Conservation (phyloP, 2,797 vertebrate species). For the Tangara arthus region DNA sequence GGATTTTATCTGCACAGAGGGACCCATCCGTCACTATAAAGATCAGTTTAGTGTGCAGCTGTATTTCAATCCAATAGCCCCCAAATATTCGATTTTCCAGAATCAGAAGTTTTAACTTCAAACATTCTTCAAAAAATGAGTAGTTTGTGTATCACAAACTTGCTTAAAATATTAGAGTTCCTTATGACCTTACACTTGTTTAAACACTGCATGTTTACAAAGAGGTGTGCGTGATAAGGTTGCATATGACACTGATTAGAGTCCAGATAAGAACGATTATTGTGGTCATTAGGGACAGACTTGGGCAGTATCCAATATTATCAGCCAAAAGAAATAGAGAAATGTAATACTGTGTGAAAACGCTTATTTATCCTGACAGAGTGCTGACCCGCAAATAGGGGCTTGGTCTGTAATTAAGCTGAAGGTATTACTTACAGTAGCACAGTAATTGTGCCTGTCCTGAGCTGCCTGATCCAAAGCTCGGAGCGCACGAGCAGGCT, state of each 20-base stretch:
- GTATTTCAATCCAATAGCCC: slow-evolving; percentile 19
- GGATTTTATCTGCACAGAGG: slow-evolving; percentile 66
- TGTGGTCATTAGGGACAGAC: slow-evolving; percentile 23
- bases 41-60: slow-evolving; percentile 53
- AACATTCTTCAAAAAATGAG: neutral
- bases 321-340: slow-evolving; percentile 64
- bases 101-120: slow-evolving; percentile 1
- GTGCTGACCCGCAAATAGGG: slow-evolving; percentile 23
- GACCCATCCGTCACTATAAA: slow-evolving; percentile 46
- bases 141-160: slow-evolving; percentile 1
- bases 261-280: slow-evolving; percentile 59
- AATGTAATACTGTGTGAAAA: slow-evolving; percentile 55
- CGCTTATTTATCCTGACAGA: slow-evolving; percentile 60
- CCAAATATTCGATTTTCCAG: slow-evolving; percentile 13
- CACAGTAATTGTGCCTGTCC: neutral
- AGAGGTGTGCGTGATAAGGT: slow-evolving; percentile 62
- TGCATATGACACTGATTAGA: slow-evolving; percentile 48
- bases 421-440: slow-evolving; percentile 3
- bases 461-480: neutral
- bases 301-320: slow-evolving; percentile 53
- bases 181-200: slow-evolving; percentile 56
- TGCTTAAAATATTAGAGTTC: slow-evolving; percentile 34
- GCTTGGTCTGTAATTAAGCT: slow-evolving; percentile 8
- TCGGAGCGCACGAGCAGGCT: neutral
- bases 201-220: slow-evolving; percentile 40